A percentile compares a stretch with the other conserved stretches of the same genome.
These are phyloP conservation scores for Merops nubicus DNA, from an alignment of 2,113 vertebrate genomes.

Conservation along the genomic window DNA sequence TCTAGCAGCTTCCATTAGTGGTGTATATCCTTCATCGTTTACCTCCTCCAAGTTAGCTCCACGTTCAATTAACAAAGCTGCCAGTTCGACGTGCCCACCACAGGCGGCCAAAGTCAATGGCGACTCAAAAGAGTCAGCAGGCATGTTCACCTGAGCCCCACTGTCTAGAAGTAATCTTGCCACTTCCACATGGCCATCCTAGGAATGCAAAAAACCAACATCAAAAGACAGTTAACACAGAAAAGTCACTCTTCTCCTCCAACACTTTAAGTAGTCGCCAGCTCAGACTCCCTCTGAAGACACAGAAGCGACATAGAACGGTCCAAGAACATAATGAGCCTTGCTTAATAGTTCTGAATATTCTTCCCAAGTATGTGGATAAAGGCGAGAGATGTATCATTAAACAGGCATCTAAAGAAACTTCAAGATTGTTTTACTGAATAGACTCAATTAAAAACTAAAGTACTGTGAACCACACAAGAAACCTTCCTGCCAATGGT, in stretches of 20 bases:
- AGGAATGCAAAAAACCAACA: neutral
- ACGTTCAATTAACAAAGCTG: slow-evolving; percentile 93
- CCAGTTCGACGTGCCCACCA: slow-evolving; percentile 95
- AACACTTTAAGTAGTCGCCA: neutral
- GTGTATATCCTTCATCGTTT: slow-evolving; percentile 98
- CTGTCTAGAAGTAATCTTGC: slow-evolving; percentile 96
- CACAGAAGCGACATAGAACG: neutral
- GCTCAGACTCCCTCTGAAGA: neutral
- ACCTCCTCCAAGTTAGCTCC: slow-evolving; percentile 98
- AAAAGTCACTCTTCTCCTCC: neutral
- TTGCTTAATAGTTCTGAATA: neutral
- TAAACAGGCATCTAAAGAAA: neutral
- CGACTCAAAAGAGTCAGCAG: slow-evolving; percentile 97
- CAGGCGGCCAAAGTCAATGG: slow-evolving; percentile 95
- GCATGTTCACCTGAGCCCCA: slow-evolving; percentile 99
- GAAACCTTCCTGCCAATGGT: fast-evolving
- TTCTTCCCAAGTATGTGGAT: neutral
- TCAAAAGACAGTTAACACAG: fast-evolving
- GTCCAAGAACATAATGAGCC: fast-evolving
- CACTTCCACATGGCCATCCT: slow-evolving; percentile 97
- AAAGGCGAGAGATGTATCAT: neutral
- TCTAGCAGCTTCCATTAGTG: slow-evolving; percentile 96
- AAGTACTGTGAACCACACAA: fast-evolving
- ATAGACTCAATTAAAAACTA: fast-evolving
- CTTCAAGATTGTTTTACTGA: neutral